phyloP scores from a whole-genome alignment of 2,797 vertebrate genomes.

The Alcedo quadribrachys region DNA sequence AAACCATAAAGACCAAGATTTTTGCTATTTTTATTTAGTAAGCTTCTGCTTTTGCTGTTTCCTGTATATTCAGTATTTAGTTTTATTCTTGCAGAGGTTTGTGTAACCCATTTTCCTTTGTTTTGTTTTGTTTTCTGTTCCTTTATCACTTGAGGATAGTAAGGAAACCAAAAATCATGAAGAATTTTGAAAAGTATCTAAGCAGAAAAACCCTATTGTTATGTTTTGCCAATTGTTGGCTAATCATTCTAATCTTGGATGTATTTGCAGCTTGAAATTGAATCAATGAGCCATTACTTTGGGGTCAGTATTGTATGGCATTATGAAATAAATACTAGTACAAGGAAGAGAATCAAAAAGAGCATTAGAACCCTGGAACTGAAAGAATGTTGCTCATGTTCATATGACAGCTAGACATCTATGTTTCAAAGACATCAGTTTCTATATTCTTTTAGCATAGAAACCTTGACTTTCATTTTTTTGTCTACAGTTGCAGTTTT shows the following conservation, averaged over 20 bases:
- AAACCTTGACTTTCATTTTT: not conserved
- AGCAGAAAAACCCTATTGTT: not conserved
- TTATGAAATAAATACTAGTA: not conserved
- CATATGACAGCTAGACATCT: not conserved
- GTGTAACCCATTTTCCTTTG: not conserved
- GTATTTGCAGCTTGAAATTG: not conserved
- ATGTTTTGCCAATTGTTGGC: not conserved
- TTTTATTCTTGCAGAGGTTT: not conserved
- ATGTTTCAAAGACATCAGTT: not conserved
- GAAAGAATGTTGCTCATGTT: not conserved
- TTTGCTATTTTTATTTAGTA: not conserved
- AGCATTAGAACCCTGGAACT: not conserved
- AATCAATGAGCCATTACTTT: not conserved
- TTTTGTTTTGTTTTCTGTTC: not conserved
- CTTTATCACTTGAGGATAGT: not conserved
- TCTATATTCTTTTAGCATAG: not conserved
- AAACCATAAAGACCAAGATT: not conserved
- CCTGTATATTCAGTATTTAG: not conserved
- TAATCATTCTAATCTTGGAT: not conserved
- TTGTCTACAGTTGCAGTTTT: not conserved
- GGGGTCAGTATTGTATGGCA: not conserved
- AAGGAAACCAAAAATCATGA: not conserved
- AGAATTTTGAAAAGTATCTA: not conserved
- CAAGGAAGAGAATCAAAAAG: not conserved
- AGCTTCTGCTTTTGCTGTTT: not conserved